Evolutionary conservation across 1,140 invertebrate species (phyloP).

Genomic region (Achroia grisella): DNA sequence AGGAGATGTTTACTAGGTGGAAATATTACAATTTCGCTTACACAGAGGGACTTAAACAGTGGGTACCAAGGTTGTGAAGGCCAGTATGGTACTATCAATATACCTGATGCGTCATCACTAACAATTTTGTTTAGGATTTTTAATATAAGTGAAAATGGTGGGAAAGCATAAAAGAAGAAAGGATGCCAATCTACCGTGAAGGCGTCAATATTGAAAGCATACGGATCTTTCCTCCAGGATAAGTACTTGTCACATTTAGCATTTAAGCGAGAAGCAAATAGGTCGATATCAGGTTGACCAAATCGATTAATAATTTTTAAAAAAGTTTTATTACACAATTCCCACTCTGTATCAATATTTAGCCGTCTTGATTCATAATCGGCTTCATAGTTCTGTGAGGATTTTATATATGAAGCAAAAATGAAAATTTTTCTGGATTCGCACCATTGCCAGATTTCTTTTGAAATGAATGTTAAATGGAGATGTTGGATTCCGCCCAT

Average conservation of each 20-base stretch:
- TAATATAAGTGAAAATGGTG: too few species aligned
- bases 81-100: slow-evolving; percentile 10
- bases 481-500: slow-evolving; percentile 10
- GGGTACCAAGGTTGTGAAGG: slow-evolving; percentile 12
- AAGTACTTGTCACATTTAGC: too few species aligned
- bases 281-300: slow-evolving; percentile 6
- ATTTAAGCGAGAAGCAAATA: slow-evolving; percentile 9
- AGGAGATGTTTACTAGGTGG: slow-evolving; percentile 13
- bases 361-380: slow-evolving; percentile 5
- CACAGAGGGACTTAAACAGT: slow-evolving; percentile 9
- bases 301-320: not conserved
- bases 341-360: slow-evolving; percentile 11
- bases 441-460: too few species aligned
- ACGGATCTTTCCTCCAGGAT: too few species aligned
- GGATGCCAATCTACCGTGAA: too few species aligned
- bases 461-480: slow-evolving; percentile 1
- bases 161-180: too few species aligned
- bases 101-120: slow-evolving; percentile 4
- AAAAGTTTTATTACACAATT: not conserved
- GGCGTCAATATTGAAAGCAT: too few species aligned
- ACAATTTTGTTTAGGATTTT: slow-evolving; percentile 11
- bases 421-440: slow-evolving; percentile 6
- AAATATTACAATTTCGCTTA: slow-evolving; percentile 8
- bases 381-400: slow-evolving; percentile 6
- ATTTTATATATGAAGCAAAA: slow-evolving; percentile 12